Base-by-base conservation (phyloP, 2,113 vertebrate genomes). In the Esox niger region DNA sequence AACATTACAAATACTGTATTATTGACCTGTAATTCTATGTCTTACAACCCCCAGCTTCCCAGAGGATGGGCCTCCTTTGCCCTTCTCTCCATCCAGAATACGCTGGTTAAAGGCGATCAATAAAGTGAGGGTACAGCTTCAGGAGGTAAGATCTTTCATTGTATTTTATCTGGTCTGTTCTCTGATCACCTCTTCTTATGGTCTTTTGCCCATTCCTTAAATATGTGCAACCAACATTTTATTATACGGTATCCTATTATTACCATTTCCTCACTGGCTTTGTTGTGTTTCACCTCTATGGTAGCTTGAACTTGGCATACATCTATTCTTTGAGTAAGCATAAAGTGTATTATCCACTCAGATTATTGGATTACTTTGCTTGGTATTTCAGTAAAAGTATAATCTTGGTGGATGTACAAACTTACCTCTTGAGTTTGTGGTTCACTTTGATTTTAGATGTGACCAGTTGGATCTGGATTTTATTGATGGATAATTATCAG, bases 101-200 rank as follows among this genome's bases (percentile, higher is more conserved):
- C 92, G 78, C 3, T 99, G 97, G 97, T 90, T 99, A 73, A 94
- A 94, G 90, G 96, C 93, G 69, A 95, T 99, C 77, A 97, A 88
- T 88, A 98, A 96, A 94, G 95, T 99, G 74, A 90, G 95, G 76
- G 86, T 97, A 76, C 94, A 88, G 68, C 91, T 99, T 32, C 94
- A 94, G 21, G 93, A 99, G 97, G 97, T 99, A 94, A 80, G 93
- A 72, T 73, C 72, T 62, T 8, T 38, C 23, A 31, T 33, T 27
- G 6, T 49, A 52, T 1, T 15, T 62, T 66, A 26, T 52, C 43
- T 11, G 47, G n/a, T 1, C n/a, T 52, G n/a, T 21, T 6, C 47
- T 23, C 47, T 21, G 1, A 38, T 6, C 35, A 38, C 35, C 35
- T 38, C 35, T 38, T 38, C 5, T 6, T 11, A 38, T 38, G 35